Evolutionary conservation across 2,888 invertebrate genomes (phyloP).

Genomic region (Pinctada fucata): DNA sequence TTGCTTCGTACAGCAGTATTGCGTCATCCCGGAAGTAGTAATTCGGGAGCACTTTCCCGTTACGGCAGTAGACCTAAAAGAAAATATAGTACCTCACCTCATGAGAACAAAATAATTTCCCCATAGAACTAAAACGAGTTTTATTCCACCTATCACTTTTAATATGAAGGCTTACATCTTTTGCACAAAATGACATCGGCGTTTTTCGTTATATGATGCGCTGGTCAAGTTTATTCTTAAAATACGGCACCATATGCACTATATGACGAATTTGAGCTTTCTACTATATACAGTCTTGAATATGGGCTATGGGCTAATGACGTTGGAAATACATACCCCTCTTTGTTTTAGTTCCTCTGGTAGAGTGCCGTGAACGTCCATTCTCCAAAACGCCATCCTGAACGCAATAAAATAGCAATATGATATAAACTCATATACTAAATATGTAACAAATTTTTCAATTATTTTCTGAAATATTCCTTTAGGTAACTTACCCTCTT

Average conservation of each 20-base stretch:
- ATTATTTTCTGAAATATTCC: background rate
- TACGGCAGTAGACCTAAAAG: constrained; percentile 70
- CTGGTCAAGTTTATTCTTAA: too few relatives aligned
- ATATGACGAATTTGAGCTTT: too few relatives aligned
- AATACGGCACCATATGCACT: too few relatives aligned
- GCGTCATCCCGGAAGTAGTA: constrained; percentile 79
- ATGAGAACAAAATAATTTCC: too few relatives aligned
- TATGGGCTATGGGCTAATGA: too few relatives aligned
- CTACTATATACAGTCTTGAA: too few relatives aligned
- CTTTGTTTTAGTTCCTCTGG: constrained; percentile 76
- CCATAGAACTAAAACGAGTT: too few relatives aligned
- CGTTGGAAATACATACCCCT: constrained; percentile 48
- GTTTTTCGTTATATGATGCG: too few relatives aligned
- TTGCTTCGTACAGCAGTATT: constrained; percentile 75
- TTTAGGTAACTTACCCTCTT: constrained; percentile 73
- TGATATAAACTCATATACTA: background rate
- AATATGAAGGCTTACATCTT: too few relatives aligned
- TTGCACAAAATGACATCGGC: too few relatives aligned
- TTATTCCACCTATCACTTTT: too few relatives aligned
- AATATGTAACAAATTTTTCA: background rate
- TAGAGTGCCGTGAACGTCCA: constrained; percentile 75
- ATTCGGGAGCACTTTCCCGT: constrained; percentile 73
- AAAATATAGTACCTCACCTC: background rate
- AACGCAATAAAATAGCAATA: constrained; percentile 20
- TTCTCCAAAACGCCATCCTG: constrained; percentile 70